Evolutionary conservation across 2,888 invertebrate species (phyloP).

Genomic region (Platypus cylindrus): DNA sequence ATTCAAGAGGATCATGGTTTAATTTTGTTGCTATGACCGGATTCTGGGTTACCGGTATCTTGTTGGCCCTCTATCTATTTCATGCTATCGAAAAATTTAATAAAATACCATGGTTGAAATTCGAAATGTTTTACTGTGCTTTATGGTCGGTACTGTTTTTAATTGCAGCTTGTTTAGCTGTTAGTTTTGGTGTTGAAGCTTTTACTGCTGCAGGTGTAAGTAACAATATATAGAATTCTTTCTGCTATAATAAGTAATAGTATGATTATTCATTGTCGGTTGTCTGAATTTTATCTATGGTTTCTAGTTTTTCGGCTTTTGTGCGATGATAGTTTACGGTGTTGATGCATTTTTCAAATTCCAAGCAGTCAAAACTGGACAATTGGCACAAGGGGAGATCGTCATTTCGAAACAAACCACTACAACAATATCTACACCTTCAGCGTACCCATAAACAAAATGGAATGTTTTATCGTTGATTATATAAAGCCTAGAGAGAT

Average conservation of each 20-base stretch:
- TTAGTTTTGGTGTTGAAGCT: conserved; percentile 45
- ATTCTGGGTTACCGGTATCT: conserved; percentile 72
- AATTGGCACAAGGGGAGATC: conserved; percentile 59
- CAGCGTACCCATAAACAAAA: conserved; percentile 9
- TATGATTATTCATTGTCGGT: no score
- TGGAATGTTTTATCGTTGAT: no score
- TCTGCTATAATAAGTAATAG: no score
- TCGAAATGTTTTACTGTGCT: conserved; percentile 64
- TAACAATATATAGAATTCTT: conserved; percentile 22
- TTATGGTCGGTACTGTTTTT: conserved; percentile 65
- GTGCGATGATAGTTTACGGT: conserved; percentile 65
- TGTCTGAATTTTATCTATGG: conserved; percentile 9
- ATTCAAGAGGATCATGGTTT: conserved; percentile 57
- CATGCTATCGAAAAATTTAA: conserved; percentile 76
- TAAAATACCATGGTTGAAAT: conserved; percentile 75
- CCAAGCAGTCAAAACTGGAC: conserved; percentile 50
- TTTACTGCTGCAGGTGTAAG: conserved; percentile 65
- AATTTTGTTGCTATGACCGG: conserved; percentile 70
- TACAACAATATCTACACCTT: conserved; percentile 16
- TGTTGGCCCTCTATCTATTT: conserved; percentile 69
- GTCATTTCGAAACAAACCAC: conserved; percentile 52
- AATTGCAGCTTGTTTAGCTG: conserved; percentile 58
- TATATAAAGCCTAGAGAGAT: no score
- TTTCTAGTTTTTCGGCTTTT: conserved; percentile 76
- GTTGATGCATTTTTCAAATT: conserved; percentile 71